Base-by-base conservation (phyloP, 1,140 invertebrate species). In the Trissolcus basalis region DNA sequence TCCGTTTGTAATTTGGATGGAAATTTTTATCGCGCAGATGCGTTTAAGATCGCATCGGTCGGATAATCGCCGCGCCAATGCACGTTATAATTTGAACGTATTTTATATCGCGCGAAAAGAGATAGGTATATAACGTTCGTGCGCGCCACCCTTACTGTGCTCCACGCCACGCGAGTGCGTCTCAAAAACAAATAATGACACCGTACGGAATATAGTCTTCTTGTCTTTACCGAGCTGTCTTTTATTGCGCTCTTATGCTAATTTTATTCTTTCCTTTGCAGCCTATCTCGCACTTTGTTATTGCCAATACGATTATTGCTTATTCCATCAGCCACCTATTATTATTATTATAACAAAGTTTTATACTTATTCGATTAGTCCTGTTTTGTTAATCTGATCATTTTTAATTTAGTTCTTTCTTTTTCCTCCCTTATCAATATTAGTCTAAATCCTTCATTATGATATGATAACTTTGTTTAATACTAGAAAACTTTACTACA, bases 21-120 rank as follows among this genome's bases (percentile, higher is more conserved):
- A 79, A 81, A 83, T 83, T 82, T 83, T 82, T 81, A 80, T 82
- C 75, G 82, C 47, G 74, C 82, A 83, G 82, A 83, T 83, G 82
- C 80, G 81, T 82, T 83, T 75, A 80, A 81, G 75, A 81, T 77
- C 78, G 70, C 59, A 64, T 50, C 35, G 47, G 68, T 50, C 35
- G 47, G 67, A 75, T 78, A 80, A 82, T 80, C 76, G 79, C 79
- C 16, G 63, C 45, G 59, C 39, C 61, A 69, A 77, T 77, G 60
- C 67, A 49, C 78, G 70, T 80, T 80, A 79, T 79, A 79, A 73
- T 79, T 79, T 75, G 43, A 61, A 63, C 67, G 67, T 77, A 76
- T 60, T 71, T 70, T 77, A 77, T 59, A 64, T 60, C 60, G 60
- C 60, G 60, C 60, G 39, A 50, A 45, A 51, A 39, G 67, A 72